A percentile compares a stretch with the other conserved stretches of the same genome.
Conservation (phyloP, 1,140 invertebrate species). For the Rhopalosiphum padi region DNA sequence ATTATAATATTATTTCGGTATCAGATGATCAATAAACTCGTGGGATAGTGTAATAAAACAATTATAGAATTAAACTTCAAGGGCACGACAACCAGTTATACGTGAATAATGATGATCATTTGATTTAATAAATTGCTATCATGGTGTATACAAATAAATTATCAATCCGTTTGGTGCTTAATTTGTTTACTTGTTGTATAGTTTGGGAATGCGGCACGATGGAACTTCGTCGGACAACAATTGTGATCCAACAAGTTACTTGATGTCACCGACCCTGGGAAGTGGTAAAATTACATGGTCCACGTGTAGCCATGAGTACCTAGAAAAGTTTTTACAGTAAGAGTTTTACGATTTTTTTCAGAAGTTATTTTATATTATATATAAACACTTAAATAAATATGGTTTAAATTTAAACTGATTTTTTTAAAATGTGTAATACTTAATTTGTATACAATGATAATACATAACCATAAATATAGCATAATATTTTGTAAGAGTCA, state of each 20-base stretch:
- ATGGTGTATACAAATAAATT: background rate
- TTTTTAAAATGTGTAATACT: background rate
- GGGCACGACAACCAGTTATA: conserved; percentile 6
- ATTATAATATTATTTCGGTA: background rate
- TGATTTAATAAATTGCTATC: background rate
- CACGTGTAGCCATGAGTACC: conserved; percentile 69
- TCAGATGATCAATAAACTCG: background rate
- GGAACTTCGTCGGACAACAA: conserved; percentile 70
- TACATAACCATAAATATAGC: too few relatives aligned
- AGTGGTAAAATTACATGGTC: conserved; percentile 75
- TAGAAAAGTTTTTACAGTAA: conserved; percentile 70
- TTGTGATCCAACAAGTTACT: conserved; percentile 70
- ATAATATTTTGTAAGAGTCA: background rate
- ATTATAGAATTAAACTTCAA: background rate
- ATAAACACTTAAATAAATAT: background rate
- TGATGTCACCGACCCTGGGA: conserved; percentile 74
- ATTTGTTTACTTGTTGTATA: conserved; percentile 61
- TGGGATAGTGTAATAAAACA: conserved; percentile 2
- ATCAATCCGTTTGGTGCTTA: background rate
- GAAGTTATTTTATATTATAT: background rate
- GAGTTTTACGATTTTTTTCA: conserved; percentile 51
- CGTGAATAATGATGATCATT: background rate
- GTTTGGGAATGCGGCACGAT: conserved; percentile 74
- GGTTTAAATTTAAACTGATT: background rate
- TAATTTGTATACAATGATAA: background rate